phyloP scores from a whole-genome alignment of 2,888 invertebrate genomes.

The Lasius platythorax region DNA sequence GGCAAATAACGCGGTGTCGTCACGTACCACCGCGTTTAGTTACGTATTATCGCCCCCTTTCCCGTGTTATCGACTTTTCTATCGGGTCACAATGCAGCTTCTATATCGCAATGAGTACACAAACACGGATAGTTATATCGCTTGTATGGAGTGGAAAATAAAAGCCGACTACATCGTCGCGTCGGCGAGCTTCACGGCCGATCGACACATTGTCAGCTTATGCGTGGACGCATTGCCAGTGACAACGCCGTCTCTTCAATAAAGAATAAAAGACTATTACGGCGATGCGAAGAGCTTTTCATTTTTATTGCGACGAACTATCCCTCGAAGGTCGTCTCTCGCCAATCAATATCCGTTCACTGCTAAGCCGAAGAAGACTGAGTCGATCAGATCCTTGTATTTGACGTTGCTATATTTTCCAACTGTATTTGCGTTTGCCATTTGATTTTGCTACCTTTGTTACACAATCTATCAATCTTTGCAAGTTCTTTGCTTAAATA shows the following conservation, averaged over 20 bases:
- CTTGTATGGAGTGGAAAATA: conserved; percentile 53
- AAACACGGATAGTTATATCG: conserved; percentile 47
- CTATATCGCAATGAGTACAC: conserved; percentile 49
- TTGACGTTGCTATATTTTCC: conserved; percentile 32
- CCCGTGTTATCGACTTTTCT: conserved; percentile 58
- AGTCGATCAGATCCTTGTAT: conserved; percentile 19
- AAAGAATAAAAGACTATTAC: conserved; percentile 63
- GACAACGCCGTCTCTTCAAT: conserved; percentile 37
- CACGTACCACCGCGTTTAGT: conserved; percentile 39
- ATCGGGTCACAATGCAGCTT: conserved; percentile 56
- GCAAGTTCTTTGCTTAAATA: not conserved
- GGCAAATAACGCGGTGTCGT: conserved; percentile 45
- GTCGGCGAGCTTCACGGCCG: conserved; percentile 65
- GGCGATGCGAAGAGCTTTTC: conserved; percentile 22
- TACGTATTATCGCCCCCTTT: conserved; percentile 49
- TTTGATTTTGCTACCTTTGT: not conserved
- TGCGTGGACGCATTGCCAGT: conserved; percentile 52
- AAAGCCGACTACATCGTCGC: conserved; percentile 34
- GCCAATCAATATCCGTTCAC: conserved; percentile 68
- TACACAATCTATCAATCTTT: not conserved
- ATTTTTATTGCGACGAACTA: conserved; percentile 60
- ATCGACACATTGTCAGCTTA: conserved; percentile 63
- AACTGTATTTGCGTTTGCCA: conserved; percentile 4
- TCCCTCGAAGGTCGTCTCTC: conserved; percentile 62
- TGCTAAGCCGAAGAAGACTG: conserved; percentile 46